Conservation (phyloP, 2,113 vertebrate species). For the Peromyscus polionotus region DNA sequence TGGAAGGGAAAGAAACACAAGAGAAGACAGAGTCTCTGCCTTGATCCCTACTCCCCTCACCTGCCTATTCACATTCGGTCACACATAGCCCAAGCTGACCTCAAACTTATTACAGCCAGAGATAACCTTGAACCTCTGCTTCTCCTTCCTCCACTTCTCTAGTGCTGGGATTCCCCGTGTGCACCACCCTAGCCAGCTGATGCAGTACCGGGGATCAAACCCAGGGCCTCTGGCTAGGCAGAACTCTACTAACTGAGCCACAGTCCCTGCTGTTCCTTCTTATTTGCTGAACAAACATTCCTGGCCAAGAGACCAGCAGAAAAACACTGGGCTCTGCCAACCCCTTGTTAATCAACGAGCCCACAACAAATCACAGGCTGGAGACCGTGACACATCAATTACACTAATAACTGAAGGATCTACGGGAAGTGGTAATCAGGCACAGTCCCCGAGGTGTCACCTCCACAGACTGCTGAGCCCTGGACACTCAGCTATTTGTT, state of each 20-base stretch:
- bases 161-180: background rate
- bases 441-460: background rate
- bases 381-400: constrained; percentile 75
- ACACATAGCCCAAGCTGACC: background rate
- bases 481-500: background rate
- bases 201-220: background rate
- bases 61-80: too few relatives aligned
- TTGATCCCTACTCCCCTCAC: background rate
- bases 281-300: constrained; percentile 76
- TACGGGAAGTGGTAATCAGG: constrained; percentile 70
- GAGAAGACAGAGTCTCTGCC: background rate
- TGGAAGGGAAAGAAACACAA: background rate
- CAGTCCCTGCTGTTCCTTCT: background rate
- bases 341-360: constrained; percentile 61
- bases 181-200: background rate
- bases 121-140: background rate
- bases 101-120: background rate
- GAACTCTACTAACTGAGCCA: background rate
- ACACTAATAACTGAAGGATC: constrained; percentile 68
- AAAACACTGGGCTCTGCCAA: constrained; percentile 62
- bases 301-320: constrained; percentile 37
- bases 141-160: background rate
- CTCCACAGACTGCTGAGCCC: background rate
- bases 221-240: background rate
- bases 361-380: constrained; percentile 74